These are phyloP conservation scores for Hylia prasina DNA, from an alignment of 2,113 vertebrate species.

Conservation along the genomic window DNA sequence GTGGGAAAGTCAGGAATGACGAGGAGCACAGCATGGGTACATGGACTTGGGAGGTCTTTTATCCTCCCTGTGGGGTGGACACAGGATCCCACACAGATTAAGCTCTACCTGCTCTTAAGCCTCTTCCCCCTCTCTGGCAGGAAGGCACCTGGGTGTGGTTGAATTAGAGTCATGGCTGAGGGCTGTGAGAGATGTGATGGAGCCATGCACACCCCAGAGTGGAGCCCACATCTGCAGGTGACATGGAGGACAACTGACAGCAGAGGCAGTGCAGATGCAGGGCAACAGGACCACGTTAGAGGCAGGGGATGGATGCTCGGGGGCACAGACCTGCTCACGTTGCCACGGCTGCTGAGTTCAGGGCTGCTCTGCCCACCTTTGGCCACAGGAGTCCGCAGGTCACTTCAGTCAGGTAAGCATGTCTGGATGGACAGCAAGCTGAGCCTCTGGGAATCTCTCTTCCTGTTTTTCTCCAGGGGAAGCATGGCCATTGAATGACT, in stretches of 20 bases:
- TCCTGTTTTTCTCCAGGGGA: neutral
- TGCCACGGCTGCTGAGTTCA: neutral
- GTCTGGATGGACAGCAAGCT: neutral
- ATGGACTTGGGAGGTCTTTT: neutral
- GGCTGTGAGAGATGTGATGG: neutral
- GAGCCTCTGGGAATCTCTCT: neutral
- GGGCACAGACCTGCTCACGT: neutral
- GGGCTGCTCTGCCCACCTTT: neutral
- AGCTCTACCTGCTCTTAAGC: neutral
- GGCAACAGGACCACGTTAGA: neutral
- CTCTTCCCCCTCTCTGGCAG: neutral
- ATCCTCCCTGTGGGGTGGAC: neutral
- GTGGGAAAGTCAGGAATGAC: accelerated
- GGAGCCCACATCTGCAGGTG: neutral
- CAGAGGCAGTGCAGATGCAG: neutral
- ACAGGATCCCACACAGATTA: neutral
- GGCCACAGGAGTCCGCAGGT: neutral
- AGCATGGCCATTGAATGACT: neutral
- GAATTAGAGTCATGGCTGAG: neutral
- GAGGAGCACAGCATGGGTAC: neutral
- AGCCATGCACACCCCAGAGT: neutral
- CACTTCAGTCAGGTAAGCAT: accelerated
- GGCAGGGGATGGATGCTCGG: neutral
- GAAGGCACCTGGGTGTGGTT: neutral
- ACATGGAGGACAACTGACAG: neutral